Base-by-base conservation (phyloP, 2,797 vertebrate species). In the Brachymystax lenok region DNA sequence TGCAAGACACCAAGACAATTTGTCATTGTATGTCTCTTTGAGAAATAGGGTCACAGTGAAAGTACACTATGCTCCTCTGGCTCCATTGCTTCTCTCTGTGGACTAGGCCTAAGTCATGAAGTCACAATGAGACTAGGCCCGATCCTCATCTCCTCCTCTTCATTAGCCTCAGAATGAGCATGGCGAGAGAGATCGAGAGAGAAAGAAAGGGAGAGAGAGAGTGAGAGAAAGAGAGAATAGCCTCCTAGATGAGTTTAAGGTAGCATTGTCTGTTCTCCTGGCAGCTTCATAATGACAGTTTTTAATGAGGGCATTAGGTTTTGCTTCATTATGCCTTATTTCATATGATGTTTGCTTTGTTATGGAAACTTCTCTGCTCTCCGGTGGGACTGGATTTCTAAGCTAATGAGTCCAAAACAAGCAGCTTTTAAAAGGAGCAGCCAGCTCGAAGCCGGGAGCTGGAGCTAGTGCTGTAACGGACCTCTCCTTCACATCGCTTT, bases 401-500 rank as follows among this genome's bases (percentile, higher is more conserved):
- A 85, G 84, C 52, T 85, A 86, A 87, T 85, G 85, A 88, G 81
- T 72, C 78, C 76, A 83, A 89, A 84, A 80, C 82, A 84, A 82
- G 80, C 33, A 71, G 77, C 81, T 79, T 71, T 78, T 71, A 68
- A 83, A 84, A 80, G 71, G 67, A 74, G 40, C 61, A 61, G 67
- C 74, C 76, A 17, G 75, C 78, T 80, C 73, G 69, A 64, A 80
- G 75, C 78, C 1, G 16, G n/a, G 69, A 14, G 13, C 40, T 21
- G 33, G 35, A 35, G 16, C 2, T 30, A 2, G 16, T 46, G 56
- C 56, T 59, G 56, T 59, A 24, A 50, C 40, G 5, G 7, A 35
- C 61, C 64, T 80, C 69, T 74, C 5, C 40, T 66, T 67, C 74
- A 40, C 27, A 0, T 52, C 2, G 8, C 51, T 28, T 33, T 30